phyloP scores from a whole-genome alignment of 1,140 invertebrate genomes.

The Lerema accius region DNA sequence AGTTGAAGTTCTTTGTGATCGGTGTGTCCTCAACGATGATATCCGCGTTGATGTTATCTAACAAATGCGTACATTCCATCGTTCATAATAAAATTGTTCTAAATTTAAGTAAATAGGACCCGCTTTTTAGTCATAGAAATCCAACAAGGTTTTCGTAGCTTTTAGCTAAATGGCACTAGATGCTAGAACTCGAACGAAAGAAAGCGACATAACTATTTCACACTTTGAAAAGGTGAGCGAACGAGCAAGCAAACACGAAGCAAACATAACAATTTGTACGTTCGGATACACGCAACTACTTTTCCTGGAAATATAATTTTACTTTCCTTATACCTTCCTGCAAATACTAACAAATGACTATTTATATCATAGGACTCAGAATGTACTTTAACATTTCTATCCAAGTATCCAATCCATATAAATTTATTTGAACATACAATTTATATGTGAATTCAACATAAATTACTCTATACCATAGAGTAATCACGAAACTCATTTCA shows the following conservation, averaged over 20 bases:
- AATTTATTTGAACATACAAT: too few relatives aligned
- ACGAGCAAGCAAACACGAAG: slow-evolving; percentile 47
- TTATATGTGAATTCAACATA: too few relatives aligned
- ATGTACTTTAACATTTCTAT: too few relatives aligned
- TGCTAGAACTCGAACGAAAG: slow-evolving; percentile 47
- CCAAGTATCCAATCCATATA: too few relatives aligned
- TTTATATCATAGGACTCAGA: too few relatives aligned
- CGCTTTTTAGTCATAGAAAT: slow-evolving; percentile 63
- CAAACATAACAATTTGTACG: slow-evolving; percentile 51
- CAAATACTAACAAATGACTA: too few relatives aligned
- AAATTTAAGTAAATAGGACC: slow-evolving; percentile 48
- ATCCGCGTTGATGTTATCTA: slow-evolving; percentile 84
- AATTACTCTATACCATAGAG: too few relatives aligned
- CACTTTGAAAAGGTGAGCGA: slow-evolving; percentile 45
- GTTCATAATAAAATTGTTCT: slow-evolving; percentile 71
- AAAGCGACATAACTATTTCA: slow-evolving; percentile 55
- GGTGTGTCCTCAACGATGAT: slow-evolving; percentile 73
- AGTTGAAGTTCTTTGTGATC: slow-evolving; percentile 81
- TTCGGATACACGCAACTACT: slow-evolving; percentile 51
- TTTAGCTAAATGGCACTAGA: slow-evolving; percentile 44
- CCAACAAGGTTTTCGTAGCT: slow-evolving; percentile 46
- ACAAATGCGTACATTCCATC: slow-evolving; percentile 85
- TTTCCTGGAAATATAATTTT: too few relatives aligned
- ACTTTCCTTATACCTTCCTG: too few relatives aligned
- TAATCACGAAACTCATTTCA: too few relatives aligned